A percentile compares a stretch with the other conserved stretches of the same genome.
Evolutionary conservation across 2,888 invertebrate species (phyloP).

Genomic region (Nematopogon swammerdamellus): DNA sequence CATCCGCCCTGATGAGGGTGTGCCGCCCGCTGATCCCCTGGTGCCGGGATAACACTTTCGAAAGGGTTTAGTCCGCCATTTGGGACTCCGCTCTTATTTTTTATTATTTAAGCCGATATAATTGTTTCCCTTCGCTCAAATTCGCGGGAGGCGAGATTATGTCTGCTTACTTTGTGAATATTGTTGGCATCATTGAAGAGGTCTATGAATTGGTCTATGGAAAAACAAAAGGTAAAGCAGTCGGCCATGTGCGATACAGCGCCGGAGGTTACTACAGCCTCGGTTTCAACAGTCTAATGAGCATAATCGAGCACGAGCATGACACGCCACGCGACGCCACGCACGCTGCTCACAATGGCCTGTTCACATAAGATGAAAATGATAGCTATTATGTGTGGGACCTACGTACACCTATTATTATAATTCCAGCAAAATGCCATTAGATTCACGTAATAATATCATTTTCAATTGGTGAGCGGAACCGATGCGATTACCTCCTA

Average conservation of each 20-base stretch:
- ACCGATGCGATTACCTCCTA: slow-evolving; percentile 11
- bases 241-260: too few relatives aligned
- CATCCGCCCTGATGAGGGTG: slow-evolving; percentile 37
- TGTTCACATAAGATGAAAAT: neutral
- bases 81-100: slow-evolving; percentile 5
- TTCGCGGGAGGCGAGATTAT: neutral
- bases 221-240: too few relatives aligned
- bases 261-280: too few relatives aligned
- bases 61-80: slow-evolving; percentile 1
- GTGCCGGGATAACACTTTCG: slow-evolving; percentile 1
- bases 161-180: too few relatives aligned
- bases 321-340: slow-evolving; percentile 1
- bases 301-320: slow-evolving; percentile 7
- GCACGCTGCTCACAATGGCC: slow-evolving; percentile 6
- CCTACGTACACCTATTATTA: neutral
- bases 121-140: neutral
- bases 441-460: slow-evolving; percentile 20
- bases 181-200: too few relatives aligned
- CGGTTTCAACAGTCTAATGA: neutral
- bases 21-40: slow-evolving; percentile 11
- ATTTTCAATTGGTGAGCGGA: slow-evolving; percentile 22
- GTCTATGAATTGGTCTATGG: too few relatives aligned
- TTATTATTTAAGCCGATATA: slow-evolving; percentile 3
- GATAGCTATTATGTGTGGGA: neutral
- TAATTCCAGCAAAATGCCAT: neutral